These are phyloP conservation scores for Platygyra sinensis DNA, from an alignment of 64 coral and sea anemone species.

Conservation along the genomic window DNA sequence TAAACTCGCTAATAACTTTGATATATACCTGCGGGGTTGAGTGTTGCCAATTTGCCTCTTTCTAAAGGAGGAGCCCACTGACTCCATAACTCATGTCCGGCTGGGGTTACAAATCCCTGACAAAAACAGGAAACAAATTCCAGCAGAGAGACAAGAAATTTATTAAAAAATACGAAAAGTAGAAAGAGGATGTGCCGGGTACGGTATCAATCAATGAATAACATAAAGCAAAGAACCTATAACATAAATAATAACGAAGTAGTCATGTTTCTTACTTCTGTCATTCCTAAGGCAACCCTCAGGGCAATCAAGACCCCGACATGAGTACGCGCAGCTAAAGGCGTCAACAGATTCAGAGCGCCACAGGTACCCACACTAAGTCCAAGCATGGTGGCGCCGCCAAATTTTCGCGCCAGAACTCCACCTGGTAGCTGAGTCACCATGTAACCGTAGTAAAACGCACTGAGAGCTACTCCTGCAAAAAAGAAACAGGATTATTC, in stretches of 20 bases:
- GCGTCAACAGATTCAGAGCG: constrained; percentile 58
- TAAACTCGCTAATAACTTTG: too few relatives aligned
- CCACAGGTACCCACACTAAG: constrained; percentile 53
- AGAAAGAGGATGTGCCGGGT: too few relatives aligned
- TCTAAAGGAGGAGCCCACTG: constrained; percentile 39
- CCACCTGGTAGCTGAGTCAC: constrained; percentile 79
- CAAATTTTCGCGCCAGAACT: constrained; percentile 64
- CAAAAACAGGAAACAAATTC: neutral
- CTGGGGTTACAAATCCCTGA: constrained; percentile 31
- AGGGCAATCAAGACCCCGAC: constrained; percentile 43
- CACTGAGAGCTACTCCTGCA: constrained; percentile 66
- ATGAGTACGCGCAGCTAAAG: constrained; percentile 59
- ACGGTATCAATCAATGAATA: too few relatives aligned
- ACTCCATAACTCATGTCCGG: constrained; percentile 31
- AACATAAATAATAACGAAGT: too few relatives aligned
- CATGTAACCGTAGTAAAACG: constrained; percentile 82
- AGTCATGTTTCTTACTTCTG: neutral
- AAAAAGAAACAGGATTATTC: neutral
- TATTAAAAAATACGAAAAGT: neutral
- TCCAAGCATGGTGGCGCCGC: constrained; percentile 70
- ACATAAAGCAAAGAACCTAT: too few relatives aligned
- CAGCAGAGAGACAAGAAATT: neutral
- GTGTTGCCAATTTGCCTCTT: constrained; percentile 22
- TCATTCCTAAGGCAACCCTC: constrained; percentile 44
- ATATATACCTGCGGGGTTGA: constrained; percentile 20